Conservation (phyloP, 2,888 invertebrate genomes). For the Sepioteuthis lessoniana region DNA sequence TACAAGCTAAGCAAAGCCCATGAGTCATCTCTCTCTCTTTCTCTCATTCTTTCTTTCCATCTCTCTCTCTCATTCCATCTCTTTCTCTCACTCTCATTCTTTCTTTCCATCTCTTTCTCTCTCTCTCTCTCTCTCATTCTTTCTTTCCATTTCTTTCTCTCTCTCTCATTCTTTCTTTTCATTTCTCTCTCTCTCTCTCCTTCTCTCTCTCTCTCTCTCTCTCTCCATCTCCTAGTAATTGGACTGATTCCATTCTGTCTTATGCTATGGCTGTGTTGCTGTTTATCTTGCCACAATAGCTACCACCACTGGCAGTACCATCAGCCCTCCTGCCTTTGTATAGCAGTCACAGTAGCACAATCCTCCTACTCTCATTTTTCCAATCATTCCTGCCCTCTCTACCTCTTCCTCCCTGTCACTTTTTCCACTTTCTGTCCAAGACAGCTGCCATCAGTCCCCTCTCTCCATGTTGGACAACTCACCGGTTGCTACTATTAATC, state of each 20-base stretch:
- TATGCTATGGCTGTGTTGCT: no score
- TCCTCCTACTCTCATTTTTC: no score
- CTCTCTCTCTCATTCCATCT: background rate
- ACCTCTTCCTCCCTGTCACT: background rate
- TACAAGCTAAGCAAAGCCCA: no score
- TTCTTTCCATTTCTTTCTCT: no score
- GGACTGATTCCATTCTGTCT: no score
- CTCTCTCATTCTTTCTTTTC: no score
- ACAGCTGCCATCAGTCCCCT: background rate
- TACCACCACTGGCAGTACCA: no score
- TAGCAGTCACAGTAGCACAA: no score
- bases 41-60: background rate
- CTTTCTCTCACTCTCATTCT: no score
- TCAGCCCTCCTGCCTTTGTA: no score
- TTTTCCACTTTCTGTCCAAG: background rate
- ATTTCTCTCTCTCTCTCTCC: background rate
- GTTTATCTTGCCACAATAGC: no score
- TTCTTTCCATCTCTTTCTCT: no score
- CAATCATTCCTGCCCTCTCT: background rate
- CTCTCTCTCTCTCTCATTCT: background rate
- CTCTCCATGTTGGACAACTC: background rate
- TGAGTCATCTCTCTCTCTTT: background rate
- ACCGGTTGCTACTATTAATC: constrained; percentile 33
- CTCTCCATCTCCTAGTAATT: background rate
- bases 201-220: background rate